Base-by-base conservation (phyloP, 2,113 vertebrate species). In the Gymnobelideus leadbeateri region DNA sequence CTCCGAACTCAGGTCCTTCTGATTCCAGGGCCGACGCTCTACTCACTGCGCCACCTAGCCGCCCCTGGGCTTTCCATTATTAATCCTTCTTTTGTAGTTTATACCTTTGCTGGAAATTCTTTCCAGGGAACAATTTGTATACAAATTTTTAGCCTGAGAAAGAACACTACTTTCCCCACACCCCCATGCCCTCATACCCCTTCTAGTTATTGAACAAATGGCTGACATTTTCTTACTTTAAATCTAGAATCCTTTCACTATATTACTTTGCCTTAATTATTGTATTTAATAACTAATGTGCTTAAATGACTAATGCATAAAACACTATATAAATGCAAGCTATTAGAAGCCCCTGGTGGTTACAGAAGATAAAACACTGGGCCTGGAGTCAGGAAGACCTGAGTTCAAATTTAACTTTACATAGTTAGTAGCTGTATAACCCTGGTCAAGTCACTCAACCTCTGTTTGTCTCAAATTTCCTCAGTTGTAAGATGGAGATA, bases 41-140 rank as follows among this genome's bases (percentile, higher is more conserved):
- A n/a, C n/a, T n/a, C n/a, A n/a, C n/a, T n/a, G n/a, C n/a, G n/a
- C n/a, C n/a, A n/a, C n/a, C n/a, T n/a, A n/a, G n/a, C n/a, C n/a
- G n/a, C n/a, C n/a, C n/a, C n/a, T n/a, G n/a, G 84, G 89, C 61
- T 96, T 96, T 96, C 94, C 93, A 31, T 92, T 91, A 91, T 95
- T 95, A 96, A 84, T 94, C 43, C 46, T 96, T 54, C 89, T 91
- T 91, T 94, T 43, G 89, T 89, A 91, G 90, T 97, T 95, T 95
- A 26, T 93, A 93, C 51, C 96, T 96, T 37, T 53, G 84, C 94
- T 95, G 92, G 95, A 96, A 96, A 93, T 97, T 96, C 54, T 97
- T 97, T 96, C 95, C 92, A 95, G 92, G 53, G 92, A 92, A 92
- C 93, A 94, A 61, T 94, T 95, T 94, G 91, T 96, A 43, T 96